Conservation (phyloP, 2,888 invertebrate genomes). For the Pheosia tremula region DNA sequence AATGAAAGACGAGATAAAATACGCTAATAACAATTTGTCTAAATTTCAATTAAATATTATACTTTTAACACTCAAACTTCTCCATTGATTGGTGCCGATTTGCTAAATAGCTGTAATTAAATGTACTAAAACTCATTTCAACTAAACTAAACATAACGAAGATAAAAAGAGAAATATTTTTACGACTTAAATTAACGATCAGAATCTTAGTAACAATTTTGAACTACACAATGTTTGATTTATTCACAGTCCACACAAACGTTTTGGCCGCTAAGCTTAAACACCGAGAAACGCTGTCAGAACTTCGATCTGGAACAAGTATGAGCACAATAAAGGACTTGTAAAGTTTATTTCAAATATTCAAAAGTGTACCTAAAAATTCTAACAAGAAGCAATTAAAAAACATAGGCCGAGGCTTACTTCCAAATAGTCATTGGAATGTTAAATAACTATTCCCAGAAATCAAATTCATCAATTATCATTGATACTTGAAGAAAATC, state of each 20-base stretch:
- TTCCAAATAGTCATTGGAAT: too few relatives aligned
- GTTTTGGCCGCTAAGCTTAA: slow-evolving; percentile 10
- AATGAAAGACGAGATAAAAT: too few relatives aligned
- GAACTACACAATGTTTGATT: slow-evolving; percentile 15
- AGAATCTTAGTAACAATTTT: slow-evolving; percentile 20
- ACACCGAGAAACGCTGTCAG: slow-evolving; percentile 28
- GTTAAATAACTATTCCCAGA: too few relatives aligned
- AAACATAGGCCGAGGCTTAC: too few relatives aligned
- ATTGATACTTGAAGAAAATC: too few relatives aligned
- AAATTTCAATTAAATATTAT: too few relatives aligned
- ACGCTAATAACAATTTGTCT: not conserved
- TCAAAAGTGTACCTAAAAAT: too few relatives aligned
- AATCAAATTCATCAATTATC: too few relatives aligned
- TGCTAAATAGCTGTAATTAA: slow-evolving; percentile 5
- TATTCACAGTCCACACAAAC: not conserved
- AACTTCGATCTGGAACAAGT: slow-evolving; percentile 49
- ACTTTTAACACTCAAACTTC: too few relatives aligned
- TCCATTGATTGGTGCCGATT: not conserved
- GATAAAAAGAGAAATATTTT: slow-evolving; percentile 13
- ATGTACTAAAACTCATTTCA: slow-evolving; percentile 7
- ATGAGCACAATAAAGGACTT: not conserved
- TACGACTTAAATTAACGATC: slow-evolving; percentile 13
- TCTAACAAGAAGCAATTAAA: too few relatives aligned
- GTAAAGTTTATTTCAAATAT: too few relatives aligned
- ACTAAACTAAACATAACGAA: slow-evolving; percentile 12